Base-by-base conservation (phyloP, 2,113 vertebrate species). In the Lycocorax pyrrhopterus region DNA sequence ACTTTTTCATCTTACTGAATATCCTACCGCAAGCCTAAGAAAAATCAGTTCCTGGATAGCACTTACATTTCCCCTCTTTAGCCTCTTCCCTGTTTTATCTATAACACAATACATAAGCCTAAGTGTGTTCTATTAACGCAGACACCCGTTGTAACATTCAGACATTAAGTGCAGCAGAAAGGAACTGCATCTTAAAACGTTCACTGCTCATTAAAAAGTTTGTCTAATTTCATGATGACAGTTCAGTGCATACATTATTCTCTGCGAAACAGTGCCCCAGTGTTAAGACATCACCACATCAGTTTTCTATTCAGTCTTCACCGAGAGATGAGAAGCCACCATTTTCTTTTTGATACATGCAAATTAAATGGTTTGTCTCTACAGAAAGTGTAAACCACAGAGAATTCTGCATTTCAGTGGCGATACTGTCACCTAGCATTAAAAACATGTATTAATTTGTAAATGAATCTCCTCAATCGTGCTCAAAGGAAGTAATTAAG, bases 331-430 rank as follows among this genome's bases (percentile, higher is more conserved):
- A 91, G 73, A 89, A 86, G 86, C 88, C 87, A 96, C 93, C 94
- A 95, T 96, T 96, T 97, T 96, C 78, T 95, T 92, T 81, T 53
- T 13, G 22, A 94, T 94, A 87, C 73, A 94, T 87, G 77, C 88
- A 94, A 95, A 96, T 96, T 90, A 93, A 96, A 87, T 88, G 87
- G 76, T 92, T 93, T 89, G 71, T 90, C 92, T 90, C 77, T 41
- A 74, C 83, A 63, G 68, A 90, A 90, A 92, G 79, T 7, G 46
- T 77, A 81, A 93, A 71, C 72, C 77, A 76, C 17, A 7, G 43
- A 89, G 93, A 89, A 89, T 74, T 92, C 67, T 20, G 46, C 88
- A 66, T 85, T 79, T 93, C 60, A 55, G 85, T 33, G 69, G 66
- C 4, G 41, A 92, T 78, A 93, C 85, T 84, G 88, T 97, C 94